Conservation (phyloP, 2,113 vertebrate genomes). For the Centropristis striata region DNA sequence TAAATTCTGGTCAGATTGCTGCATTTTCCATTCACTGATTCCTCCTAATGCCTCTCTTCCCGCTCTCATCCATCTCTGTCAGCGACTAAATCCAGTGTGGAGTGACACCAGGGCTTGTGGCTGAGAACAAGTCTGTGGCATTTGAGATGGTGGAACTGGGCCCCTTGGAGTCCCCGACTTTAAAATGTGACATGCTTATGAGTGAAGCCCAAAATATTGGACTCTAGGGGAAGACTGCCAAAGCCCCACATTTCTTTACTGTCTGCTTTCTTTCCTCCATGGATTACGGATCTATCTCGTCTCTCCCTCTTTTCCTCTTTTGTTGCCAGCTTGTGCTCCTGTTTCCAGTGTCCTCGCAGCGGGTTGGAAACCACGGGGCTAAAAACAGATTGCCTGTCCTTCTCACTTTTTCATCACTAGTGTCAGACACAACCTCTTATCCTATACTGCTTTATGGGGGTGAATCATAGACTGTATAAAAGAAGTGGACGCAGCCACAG, state of each 20-base stretch:
- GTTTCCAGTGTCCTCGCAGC: slow-evolving; percentile 56
- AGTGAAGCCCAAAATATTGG: slow-evolving; percentile 67
- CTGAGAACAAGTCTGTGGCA: slow-evolving; percentile 81
- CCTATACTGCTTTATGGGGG: slow-evolving; percentile 15
- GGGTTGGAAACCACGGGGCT: slow-evolving; percentile 43
- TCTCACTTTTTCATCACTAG: slow-evolving; percentile 37
- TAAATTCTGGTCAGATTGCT: slow-evolving; percentile 66
- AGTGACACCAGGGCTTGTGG: slow-evolving; percentile 75
- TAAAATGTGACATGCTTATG: slow-evolving; percentile 73
- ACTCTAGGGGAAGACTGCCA: slow-evolving; percentile 53
- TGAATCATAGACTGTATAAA: too few species aligned
- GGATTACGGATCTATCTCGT: slow-evolving; percentile 59
- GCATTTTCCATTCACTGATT: slow-evolving; percentile 76
- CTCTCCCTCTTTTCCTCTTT: slow-evolving; percentile 23
- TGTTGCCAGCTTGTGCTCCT: slow-evolving; percentile 46
- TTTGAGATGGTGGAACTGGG: slow-evolving; percentile 73
- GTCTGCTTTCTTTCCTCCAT: slow-evolving; percentile 55
- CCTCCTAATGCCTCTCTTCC: slow-evolving; percentile 77
- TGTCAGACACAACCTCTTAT: slow-evolving; percentile 37
- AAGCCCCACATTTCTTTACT: slow-evolving; percentile 60
- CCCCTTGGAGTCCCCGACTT: slow-evolving; percentile 66
- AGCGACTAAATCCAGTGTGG: slow-evolving; percentile 71
- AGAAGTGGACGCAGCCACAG: too few species aligned
- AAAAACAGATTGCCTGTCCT: slow-evolving; percentile 42
- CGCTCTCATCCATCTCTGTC: slow-evolving; percentile 81